Evolutionary conservation across 2,888 invertebrate genomes (phyloP).

Genomic region (Tenthredo scrophulariae): DNA sequence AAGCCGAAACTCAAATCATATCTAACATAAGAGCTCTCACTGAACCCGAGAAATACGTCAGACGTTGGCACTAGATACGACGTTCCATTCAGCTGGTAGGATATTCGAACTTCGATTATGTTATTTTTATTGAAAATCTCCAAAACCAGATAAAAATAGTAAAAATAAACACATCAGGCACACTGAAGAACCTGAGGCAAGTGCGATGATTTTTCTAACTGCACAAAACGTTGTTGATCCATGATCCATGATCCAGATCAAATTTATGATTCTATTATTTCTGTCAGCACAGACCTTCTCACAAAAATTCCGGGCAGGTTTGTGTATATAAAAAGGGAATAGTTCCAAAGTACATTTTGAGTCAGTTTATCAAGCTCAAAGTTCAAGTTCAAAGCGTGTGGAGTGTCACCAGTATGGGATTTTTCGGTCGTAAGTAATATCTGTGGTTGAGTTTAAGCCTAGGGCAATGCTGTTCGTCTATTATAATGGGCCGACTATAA

Average conservation of each 20-base stretch:
- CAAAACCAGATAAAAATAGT: neutral
- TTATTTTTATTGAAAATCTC: neutral
- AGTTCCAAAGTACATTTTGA: neutral
- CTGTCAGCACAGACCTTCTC: neutral
- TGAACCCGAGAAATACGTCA: neutral
- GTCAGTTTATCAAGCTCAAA: neutral
- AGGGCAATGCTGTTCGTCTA: slow-evolving; percentile 20
- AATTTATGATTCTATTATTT: neutral
- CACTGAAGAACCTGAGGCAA: neutral
- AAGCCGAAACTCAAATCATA: slow-evolving; percentile 18
- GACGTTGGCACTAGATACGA: neutral
- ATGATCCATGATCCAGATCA: neutral
- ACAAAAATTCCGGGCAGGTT: neutral
- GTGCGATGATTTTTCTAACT: neutral
- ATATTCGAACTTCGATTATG: neutral
- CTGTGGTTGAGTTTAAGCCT: neutral
- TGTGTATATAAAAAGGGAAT: neutral
- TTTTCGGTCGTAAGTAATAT: neutral
- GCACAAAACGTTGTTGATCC: neutral
- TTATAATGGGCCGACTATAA: slow-evolving; percentile 27
- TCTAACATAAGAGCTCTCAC: neutral
- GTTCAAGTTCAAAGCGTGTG: neutral
- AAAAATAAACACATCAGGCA: neutral
- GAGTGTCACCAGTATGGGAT: neutral
- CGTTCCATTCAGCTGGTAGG: neutral